Conservation (phyloP, 2,113 vertebrate genomes). For the Coryphaenoides rupestris region DNA sequence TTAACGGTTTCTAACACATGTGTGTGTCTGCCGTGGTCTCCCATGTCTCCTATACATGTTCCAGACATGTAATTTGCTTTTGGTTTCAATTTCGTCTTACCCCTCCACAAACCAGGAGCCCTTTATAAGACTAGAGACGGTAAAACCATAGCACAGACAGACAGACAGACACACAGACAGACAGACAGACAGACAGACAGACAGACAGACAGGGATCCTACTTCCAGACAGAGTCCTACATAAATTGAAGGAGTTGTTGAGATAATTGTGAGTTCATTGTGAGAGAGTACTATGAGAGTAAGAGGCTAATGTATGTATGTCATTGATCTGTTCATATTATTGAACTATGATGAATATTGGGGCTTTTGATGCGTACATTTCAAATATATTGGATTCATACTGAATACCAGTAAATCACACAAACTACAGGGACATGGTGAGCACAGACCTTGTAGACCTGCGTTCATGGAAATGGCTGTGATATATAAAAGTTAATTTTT, state of each 20-base stretch:
- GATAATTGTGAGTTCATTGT: no score
- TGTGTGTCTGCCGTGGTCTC: constrained; percentile 39
- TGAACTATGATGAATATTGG: no score
- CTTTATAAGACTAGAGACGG: constrained; percentile 19
- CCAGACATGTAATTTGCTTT: constrained; percentile 31
- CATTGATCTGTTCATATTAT: no score
- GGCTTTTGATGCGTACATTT: no score
- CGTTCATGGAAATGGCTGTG: no score
- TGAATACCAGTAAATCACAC: no score
- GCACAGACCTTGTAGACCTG: no score
- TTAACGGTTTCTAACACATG: constrained; percentile 43
- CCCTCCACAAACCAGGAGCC: constrained; percentile 3
- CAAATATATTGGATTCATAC: no score
- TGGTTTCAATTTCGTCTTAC: constrained; percentile 3
- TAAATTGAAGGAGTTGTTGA: background rate
- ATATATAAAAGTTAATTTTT: no score
- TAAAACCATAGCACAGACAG: constrained; percentile 7
- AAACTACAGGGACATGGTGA: no score
- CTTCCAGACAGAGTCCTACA: background rate
- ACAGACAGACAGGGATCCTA: constrained; percentile 9
- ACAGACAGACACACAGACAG: constrained; percentile 15
- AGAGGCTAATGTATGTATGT: no score
- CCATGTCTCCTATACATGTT: constrained; percentile 21
- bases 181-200: constrained; percentile 12
- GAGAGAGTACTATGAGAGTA: no score